phyloP scores from a whole-genome alignment of 2,888 invertebrate species.

The Osmoderma eremita region DNA sequence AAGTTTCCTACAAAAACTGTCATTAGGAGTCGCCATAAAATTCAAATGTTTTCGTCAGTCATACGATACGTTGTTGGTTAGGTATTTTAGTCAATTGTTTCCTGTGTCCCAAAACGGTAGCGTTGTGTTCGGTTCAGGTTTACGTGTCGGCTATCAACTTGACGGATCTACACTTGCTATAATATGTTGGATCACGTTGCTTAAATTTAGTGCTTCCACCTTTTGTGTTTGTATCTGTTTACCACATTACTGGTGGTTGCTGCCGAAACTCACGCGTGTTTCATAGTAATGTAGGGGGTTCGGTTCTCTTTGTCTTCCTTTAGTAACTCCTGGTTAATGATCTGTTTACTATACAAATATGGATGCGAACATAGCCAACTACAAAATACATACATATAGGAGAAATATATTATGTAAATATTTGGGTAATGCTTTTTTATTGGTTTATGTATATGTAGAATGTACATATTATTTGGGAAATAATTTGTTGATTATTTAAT shows the following conservation, averaged over 20 bases:
- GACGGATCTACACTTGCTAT: conserved; percentile 43
- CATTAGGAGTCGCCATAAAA: conserved; percentile 42
- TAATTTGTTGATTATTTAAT: conserved; percentile 2
- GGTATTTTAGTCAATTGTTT: conserved; percentile 46
- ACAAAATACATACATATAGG: neutral
- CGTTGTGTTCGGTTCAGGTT: conserved; percentile 37
- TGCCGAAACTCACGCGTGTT: neutral
- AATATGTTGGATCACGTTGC: conserved; percentile 34
- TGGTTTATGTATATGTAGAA: neutral
- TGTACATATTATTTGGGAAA: neutral
- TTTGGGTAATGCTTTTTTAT: conserved; percentile 2
- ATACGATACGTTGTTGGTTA: conserved; percentile 26
- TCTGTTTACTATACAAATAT: neutral
- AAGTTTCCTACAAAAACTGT: conserved; percentile 43
- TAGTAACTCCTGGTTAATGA: conserved; percentile 7
- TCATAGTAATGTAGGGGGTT: neutral
- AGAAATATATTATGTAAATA: neutral
- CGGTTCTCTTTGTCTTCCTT: neutral
- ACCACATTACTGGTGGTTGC: neutral
- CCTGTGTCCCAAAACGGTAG: conserved; percentile 38
- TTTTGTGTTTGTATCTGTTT: neutral
- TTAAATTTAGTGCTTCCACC: conserved; percentile 13
- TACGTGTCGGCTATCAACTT: conserved; percentile 46
- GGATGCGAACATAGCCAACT: too few species aligned
- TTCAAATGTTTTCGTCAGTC: conserved; percentile 44